These are phyloP conservation scores for Meloidogyne exigua DNA, from an alignment of 1,140 invertebrate genomes.

Conservation along the genomic window DNA sequence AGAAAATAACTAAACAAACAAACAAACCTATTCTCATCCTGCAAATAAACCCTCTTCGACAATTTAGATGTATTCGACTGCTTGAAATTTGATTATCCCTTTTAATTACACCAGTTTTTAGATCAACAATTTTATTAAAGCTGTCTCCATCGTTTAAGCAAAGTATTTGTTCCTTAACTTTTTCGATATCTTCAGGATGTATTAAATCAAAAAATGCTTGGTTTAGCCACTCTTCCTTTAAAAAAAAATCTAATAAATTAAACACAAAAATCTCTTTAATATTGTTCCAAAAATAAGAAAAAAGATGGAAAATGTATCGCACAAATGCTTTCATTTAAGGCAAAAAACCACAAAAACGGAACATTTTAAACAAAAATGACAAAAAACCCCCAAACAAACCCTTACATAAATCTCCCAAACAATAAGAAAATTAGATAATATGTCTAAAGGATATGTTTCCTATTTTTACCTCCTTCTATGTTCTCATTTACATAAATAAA, in stretches of 20 bases:
- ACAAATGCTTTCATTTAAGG: too few relatives aligned
- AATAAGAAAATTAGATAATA: too few relatives aligned
- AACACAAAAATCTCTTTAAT: too few relatives aligned
- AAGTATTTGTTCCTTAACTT: constrained; percentile 84
- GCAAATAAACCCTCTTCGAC: constrained; percentile 94
- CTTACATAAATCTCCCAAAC: too few relatives aligned
- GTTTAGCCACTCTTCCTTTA: constrained; percentile 91
- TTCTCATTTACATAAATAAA: too few relatives aligned
- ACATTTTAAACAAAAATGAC: too few relatives aligned
- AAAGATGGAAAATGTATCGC: too few relatives aligned
- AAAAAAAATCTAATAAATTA: constrained; percentile 22
- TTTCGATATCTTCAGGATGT: constrained; percentile 96
- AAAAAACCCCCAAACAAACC: too few relatives aligned
- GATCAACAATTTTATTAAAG: constrained; percentile 87
- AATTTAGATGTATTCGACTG: constrained; percentile 95
- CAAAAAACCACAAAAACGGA: too few relatives aligned
- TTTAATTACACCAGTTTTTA: constrained; percentile 82
- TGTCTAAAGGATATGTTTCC: too few relatives aligned
- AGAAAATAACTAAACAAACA: neutral
- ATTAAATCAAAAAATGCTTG: constrained; percentile 90
- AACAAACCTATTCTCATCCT: constrained; percentile 87
- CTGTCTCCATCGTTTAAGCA: constrained; percentile 94
- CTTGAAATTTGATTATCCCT: constrained; percentile 87
- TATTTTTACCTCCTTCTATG: too few relatives aligned
- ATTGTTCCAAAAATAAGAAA: too few relatives aligned